Evolutionary conservation across 1,140 invertebrate species (phyloP).

Genomic region (Drosophila kurseongensis): DNA sequence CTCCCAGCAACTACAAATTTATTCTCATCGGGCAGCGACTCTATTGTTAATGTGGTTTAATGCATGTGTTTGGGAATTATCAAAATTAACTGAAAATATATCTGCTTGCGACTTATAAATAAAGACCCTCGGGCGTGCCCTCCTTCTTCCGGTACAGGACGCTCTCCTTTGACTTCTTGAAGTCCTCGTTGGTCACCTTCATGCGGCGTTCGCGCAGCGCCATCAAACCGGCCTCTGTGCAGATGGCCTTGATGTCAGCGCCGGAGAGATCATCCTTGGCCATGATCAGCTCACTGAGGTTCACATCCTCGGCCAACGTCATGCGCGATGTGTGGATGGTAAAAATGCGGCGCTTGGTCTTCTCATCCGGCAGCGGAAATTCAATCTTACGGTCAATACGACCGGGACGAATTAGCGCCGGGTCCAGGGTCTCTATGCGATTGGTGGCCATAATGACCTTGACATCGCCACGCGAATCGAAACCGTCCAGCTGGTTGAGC

Average conservation of each 20-base stretch:
- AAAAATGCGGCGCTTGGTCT: conserved; percentile 99
- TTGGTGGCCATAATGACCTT: conserved; percentile 99
- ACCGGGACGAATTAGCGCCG: conserved; percentile 98
- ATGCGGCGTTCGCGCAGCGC: conserved; percentile 98
- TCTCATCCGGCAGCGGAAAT: conserved; percentile 99
- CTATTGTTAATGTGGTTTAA: conserved; percentile 64
- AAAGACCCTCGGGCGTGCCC: conserved; percentile 99
- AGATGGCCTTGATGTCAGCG: conserved; percentile 99
- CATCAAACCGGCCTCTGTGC: conserved; percentile 99
- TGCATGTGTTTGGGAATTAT: conserved; percentile 67
- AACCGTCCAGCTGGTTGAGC: conserved; percentile 99
- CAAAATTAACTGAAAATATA: conserved; percentile 72
- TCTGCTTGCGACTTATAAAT: conserved; percentile 90
- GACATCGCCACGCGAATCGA: conserved; percentile 98
- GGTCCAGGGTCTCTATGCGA: conserved; percentile 99
- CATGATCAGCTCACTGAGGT: conserved; percentile 99
- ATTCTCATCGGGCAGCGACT: conserved; percentile 48
- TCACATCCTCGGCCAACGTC: conserved; percentile 99
- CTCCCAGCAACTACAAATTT: conserved; percentile 68
- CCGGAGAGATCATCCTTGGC: conserved; percentile 99
- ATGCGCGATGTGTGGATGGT: conserved; percentile 99
- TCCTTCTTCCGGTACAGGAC: conserved; percentile 99
- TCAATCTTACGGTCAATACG: conserved; percentile 99
- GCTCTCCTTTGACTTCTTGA: conserved; percentile 99
- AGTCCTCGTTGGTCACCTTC: conserved; percentile 99